Conservation (phyloP, 2,888 invertebrate genomes). For the Tetragnatha montana region DNA sequence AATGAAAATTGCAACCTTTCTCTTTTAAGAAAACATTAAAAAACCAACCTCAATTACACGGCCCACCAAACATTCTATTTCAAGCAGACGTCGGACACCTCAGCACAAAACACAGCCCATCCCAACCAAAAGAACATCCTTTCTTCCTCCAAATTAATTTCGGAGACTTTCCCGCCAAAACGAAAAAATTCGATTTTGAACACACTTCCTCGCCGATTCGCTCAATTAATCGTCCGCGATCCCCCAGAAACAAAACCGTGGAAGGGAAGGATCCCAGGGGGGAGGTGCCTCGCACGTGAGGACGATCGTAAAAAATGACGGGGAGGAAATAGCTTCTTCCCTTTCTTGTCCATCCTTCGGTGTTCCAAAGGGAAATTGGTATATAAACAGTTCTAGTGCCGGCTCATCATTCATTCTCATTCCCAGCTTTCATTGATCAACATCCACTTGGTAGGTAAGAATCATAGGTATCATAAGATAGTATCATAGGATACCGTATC, state of each 20-base stretch:
- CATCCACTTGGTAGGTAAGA: neutral
- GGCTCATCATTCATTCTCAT: neutral
- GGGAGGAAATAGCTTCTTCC: constrained; percentile 55
- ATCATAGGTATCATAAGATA: too few relatives aligned
- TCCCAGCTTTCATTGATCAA: too few relatives aligned
- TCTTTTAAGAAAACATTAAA: too few relatives aligned
- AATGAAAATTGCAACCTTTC: too few relatives aligned
- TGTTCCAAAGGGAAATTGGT: constrained; percentile 3
- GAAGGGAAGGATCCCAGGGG: constrained; percentile 18
- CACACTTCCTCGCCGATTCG: constrained; percentile 21
- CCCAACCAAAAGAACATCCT: neutral
- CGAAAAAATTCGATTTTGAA: neutral
- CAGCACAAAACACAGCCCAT: too few relatives aligned
- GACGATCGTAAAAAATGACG: constrained; percentile 27
- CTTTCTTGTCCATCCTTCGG: neutral
- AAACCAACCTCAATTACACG: too few relatives aligned
- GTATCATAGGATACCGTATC: too few relatives aligned
- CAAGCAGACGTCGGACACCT: too few relatives aligned
- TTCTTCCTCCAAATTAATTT: neutral
- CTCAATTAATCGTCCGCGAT: constrained; percentile 53
- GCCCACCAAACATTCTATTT: too few relatives aligned
- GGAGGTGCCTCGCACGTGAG: constrained; percentile 25
- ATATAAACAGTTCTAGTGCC: constrained; percentile 27
- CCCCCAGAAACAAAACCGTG: constrained; percentile 32
- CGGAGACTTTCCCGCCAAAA: neutral